Conservation (phyloP, 2,797 vertebrate species). For the Anguilla megastoma region DNA sequence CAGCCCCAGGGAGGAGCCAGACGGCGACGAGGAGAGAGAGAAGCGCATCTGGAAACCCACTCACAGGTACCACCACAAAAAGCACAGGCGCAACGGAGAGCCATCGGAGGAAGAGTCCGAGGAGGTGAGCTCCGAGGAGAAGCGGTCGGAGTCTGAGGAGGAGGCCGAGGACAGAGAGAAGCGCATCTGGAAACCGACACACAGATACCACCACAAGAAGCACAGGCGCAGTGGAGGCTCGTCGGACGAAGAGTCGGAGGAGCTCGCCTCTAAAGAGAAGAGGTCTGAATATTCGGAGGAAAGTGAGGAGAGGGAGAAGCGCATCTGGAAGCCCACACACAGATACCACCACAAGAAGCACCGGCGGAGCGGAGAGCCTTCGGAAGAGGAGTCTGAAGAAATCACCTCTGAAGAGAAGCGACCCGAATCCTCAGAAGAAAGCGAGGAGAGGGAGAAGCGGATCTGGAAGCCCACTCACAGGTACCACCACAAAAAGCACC, state of each 20-base stretch:
- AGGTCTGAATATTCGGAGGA: conserved; percentile 31
- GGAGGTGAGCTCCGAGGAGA: conserved; percentile 43
- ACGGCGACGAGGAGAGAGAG: conserved; percentile 61
- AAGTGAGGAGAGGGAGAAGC: conserved; percentile 27
- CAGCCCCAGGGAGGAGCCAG: conserved; percentile 52
- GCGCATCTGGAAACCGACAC: conserved; percentile 34
- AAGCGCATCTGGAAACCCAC: conserved; percentile 46
- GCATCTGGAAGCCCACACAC: conserved; percentile 39
- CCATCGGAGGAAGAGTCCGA: conserved; percentile 38
- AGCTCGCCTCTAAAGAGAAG: conserved; percentile 30
- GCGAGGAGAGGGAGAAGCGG: conserved; percentile 58
- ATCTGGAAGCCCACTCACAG: conserved; percentile 63
- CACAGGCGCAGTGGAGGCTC: conserved; percentile 43
- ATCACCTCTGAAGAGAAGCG: conserved; percentile 44
- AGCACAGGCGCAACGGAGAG: conserved; percentile 43
- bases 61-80: conserved; percentile 53
- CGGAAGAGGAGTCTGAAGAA: conserved; percentile 41
- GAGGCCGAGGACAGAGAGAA: conserved; percentile 56
- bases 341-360: conserved; percentile 54
- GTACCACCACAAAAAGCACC: conserved; percentile 68
- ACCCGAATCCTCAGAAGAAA: conserved; percentile 51
- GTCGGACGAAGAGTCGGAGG: conserved; percentile 41
- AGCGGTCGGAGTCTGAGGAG: conserved; percentile 53
- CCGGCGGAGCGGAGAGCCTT: conserved; percentile 36
- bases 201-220: conserved; percentile 53